Evolutionary conservation across 2,888 invertebrate species (phyloP).

Genomic region (Rhamnusium bicolor): DNA sequence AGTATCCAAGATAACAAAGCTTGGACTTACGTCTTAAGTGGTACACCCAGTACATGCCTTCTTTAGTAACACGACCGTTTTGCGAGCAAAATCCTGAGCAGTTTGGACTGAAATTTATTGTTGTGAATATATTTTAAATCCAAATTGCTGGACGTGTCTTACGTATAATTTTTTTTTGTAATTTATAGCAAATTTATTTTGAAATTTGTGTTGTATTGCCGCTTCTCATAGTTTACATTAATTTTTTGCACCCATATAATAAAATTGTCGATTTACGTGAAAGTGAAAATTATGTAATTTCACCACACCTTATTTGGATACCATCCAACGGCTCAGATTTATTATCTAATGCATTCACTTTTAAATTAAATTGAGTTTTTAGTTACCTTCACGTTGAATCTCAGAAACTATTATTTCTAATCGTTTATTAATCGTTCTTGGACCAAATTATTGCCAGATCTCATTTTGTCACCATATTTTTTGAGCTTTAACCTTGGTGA

Average conservation of each 20-base stretch:
- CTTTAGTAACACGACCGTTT: too few species aligned
- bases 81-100: too few species aligned
- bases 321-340: background rate
- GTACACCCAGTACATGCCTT: too few species aligned
- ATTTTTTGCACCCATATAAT: background rate
- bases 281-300: background rate
- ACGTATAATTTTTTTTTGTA: too few species aligned
- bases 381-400: background rate
- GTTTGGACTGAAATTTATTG: too few species aligned
- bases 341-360: background rate
- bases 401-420: background rate
- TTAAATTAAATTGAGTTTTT: background rate
- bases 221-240: too few species aligned
- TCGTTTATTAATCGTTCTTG: background rate
- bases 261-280: background rate
- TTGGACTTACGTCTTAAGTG: too few species aligned
- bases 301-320: background rate
- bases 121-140: too few species aligned
- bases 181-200: too few species aligned
- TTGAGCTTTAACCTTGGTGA: background rate
- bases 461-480: background rate
- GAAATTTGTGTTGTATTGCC: too few species aligned
- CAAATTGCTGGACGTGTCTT: too few species aligned
- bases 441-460: background rate
- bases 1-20: too few species aligned